A percentile compares a stretch with the other conserved stretches of the same genome.
Evolutionary conservation across 2,797 vertebrate genomes (phyloP).

Genomic region (Rhodeus uyekii): DNA sequence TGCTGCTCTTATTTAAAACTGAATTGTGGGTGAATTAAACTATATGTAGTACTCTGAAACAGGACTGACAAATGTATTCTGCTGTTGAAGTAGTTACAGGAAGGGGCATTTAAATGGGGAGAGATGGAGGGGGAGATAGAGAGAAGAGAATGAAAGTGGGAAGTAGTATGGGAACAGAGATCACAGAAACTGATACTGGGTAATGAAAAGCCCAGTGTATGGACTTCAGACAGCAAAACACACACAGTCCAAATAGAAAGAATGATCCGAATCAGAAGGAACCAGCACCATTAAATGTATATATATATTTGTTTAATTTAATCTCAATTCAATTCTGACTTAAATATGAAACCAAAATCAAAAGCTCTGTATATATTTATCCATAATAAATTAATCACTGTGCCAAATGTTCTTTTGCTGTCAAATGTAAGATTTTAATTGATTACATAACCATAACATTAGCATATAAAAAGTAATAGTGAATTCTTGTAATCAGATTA

Average conservation of each 20-base stretch:
- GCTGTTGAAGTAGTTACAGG: background rate
- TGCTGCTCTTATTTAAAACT: background rate
- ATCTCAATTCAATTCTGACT: background rate
- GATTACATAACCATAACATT: background rate
- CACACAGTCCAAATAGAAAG: background rate
- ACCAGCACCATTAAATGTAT: background rate
- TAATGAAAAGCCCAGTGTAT: slow-evolving; percentile 39
- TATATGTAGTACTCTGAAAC: background rate
- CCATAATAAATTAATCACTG: background rate
- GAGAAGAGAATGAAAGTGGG: slow-evolving; percentile 32
- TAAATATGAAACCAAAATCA: background rate
- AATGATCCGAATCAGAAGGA: background rate
- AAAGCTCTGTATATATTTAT: background rate
- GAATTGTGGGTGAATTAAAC: background rate
- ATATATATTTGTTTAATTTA: too few relatives aligned
- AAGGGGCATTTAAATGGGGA: background rate
- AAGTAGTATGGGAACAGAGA: slow-evolving; percentile 8
- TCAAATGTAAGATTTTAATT: background rate
- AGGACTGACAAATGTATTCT: background rate
- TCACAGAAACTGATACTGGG: slow-evolving; percentile 20
- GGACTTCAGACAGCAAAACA: slow-evolving; percentile 16
- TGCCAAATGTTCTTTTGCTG: background rate
- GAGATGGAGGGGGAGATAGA: background rate
- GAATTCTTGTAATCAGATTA: background rate
- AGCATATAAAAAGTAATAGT: too few relatives aligned